A percentile compares a stretch with the other conserved stretches of the same genome.
phyloP scores from a whole-genome alignment of 2,797 vertebrate species.

The Anableps anableps region DNA sequence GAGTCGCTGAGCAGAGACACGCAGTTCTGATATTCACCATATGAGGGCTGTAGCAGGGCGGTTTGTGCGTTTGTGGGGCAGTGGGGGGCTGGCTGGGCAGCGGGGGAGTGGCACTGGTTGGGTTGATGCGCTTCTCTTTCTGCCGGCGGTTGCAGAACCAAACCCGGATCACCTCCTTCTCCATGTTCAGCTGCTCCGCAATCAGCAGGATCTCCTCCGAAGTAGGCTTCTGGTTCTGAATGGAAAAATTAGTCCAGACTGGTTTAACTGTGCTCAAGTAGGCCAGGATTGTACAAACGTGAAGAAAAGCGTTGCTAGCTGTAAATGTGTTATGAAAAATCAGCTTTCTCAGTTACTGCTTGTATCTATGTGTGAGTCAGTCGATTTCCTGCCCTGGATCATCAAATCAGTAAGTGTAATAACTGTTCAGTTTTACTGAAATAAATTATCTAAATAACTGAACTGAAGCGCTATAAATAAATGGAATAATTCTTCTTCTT shows the following conservation, averaged over 20 bases:
- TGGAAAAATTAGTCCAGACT: not conserved
- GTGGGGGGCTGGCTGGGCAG: conserved; percentile 84
- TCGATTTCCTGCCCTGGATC: not conserved
- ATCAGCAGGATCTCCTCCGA: conserved; percentile 94
- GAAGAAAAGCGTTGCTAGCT: not conserved
- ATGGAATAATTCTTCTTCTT: not conserved
- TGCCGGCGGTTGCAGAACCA: conserved; percentile 97
- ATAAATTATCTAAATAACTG: not conserved
- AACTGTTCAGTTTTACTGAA: not conserved
- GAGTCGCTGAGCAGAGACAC: not conserved
- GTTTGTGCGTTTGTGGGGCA: conserved; percentile 81
- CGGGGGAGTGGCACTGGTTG: conserved; percentile 88
- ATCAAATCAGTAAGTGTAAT: not conserved
- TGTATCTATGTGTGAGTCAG: not conserved
- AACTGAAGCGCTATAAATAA: not conserved
- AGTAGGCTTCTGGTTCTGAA: conserved; percentile 96
- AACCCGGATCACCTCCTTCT: conserved; percentile 95
- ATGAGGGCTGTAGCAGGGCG: conserved; percentile 89
- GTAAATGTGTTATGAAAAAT: not conserved
- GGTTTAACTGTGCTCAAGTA: not conserved
- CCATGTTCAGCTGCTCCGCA: conserved; percentile 92
- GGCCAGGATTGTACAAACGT: not conserved
- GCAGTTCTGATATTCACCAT: conserved; percentile 76
- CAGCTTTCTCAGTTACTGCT: not conserved
- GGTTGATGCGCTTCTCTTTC: conserved; percentile 96